Evolutionary conservation across 2,113 vertebrate genomes (phyloP).

Genomic region (Pteronura brasiliensis): DNA sequence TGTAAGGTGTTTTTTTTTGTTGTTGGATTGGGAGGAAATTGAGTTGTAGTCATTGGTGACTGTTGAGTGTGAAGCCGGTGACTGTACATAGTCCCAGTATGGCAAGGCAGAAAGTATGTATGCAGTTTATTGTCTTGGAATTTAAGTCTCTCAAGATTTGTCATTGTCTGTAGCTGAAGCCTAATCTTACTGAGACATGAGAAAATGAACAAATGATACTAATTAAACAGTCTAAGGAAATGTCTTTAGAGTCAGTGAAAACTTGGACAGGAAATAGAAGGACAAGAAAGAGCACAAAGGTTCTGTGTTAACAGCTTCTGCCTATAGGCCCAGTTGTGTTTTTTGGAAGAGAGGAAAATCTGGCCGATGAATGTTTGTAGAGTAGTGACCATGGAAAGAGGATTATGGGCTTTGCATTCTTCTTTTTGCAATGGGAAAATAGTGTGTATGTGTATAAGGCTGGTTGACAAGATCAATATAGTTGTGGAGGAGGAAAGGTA

Average conservation of each 20-base stretch:
- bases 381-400: neutral
- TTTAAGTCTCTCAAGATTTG: neutral
- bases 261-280: neutral
- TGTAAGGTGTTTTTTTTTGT: neutral
- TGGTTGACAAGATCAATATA: neutral
- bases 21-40: neutral
- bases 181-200: neutral
- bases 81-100: neutral
- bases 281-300: neutral
- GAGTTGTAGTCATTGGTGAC: neutral
- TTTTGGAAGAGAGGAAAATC: neutral
- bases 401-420: neutral
- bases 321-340: neutral
- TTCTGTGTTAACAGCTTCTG: neutral
- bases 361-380: neutral
- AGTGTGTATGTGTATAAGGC: neutral
- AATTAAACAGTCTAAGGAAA: neutral
- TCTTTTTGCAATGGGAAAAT: neutral
- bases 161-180: neutral
- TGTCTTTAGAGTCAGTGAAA: neutral
- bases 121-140: neutral
- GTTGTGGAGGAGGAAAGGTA: neutral
- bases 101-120: neutral
- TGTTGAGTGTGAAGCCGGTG: neutral
- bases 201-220: neutral